Percentiles rank a stretch among this genome's conserved stretches.
Evolutionary conservation across 2,797 vertebrate genomes (phyloP).

Genomic region (Sitta carolinensis): DNA sequence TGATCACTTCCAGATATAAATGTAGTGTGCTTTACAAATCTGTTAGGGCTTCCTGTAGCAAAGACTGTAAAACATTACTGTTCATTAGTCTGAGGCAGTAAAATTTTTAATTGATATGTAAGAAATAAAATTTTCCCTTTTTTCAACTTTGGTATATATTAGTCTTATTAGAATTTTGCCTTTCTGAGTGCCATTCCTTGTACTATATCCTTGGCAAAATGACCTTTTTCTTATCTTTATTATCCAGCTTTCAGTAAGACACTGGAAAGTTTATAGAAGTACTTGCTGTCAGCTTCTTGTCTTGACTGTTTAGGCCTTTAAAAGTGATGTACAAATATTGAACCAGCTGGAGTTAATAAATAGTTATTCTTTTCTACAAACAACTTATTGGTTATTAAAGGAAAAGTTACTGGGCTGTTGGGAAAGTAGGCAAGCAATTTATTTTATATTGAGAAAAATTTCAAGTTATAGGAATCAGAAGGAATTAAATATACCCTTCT

Average conservation of each 20-base stretch:
- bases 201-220: neutral
- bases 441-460: neutral
- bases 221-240: slow-evolving; percentile 58
- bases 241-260: slow-evolving; percentile 41
- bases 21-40: neutral
- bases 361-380: neutral
- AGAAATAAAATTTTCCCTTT: neutral
- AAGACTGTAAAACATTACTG: slow-evolving; percentile 32
- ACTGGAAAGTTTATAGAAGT: neutral
- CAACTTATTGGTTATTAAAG: neutral
- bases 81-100: neutral
- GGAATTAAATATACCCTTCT: neutral
- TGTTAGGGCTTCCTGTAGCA: neutral
- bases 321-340: slow-evolving; percentile 21
- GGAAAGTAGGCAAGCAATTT: neutral
- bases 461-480: neutral
- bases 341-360: slow-evolving; percentile 28
- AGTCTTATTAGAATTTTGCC: neutral
- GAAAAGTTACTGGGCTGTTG: neutral
- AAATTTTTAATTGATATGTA: neutral
- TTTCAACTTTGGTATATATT: neutral
- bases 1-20: neutral
- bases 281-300: slow-evolving; percentile 18
- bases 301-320: neutral
- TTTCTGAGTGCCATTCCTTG: neutral